These are phyloP conservation scores for Pyrgus malvae DNA, from an alignment of 2,888 invertebrate species.

Conservation along the genomic window DNA sequence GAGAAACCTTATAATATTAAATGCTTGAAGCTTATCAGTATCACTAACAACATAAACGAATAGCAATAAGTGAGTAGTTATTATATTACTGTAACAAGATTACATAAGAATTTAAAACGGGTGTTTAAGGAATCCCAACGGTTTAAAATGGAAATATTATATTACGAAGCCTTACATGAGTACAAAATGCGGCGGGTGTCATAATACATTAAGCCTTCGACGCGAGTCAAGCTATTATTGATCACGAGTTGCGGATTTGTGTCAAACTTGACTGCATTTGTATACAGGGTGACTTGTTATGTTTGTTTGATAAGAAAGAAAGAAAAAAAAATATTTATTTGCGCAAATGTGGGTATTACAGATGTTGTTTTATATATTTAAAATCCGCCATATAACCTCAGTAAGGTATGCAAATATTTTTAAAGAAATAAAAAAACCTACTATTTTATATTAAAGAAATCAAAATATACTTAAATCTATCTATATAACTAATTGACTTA, in stretches of 20 bases:
- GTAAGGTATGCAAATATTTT: too few relatives aligned
- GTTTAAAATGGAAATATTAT: constrained; percentile 14
- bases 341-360: too few relatives aligned
- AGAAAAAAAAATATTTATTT: too few relatives aligned
- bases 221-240: constrained; percentile 9
- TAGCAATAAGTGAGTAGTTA: constrained; percentile 1
- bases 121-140: background rate
- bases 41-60: background rate
- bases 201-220: constrained; percentile 14
- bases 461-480: too few relatives aligned
- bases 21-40: background rate
- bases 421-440: too few relatives aligned
- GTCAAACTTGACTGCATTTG: background rate
- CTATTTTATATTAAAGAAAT: too few relatives aligned
- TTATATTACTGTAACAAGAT: constrained; percentile 16
- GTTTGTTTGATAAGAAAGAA: too few relatives aligned
- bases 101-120: constrained; percentile 15
- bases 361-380: too few relatives aligned
- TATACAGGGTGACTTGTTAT: too few relatives aligned
- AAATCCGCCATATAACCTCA: too few relatives aligned
- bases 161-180: constrained; percentile 10
- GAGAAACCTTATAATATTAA: background rate
- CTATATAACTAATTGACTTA: too few relatives aligned
- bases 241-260: constrained; percentile 14
- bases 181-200: constrained; percentile 11